These are phyloP conservation scores for Andrena camellia DNA, from an alignment of 2,888 invertebrate genomes.

Conservation along the genomic window DNA sequence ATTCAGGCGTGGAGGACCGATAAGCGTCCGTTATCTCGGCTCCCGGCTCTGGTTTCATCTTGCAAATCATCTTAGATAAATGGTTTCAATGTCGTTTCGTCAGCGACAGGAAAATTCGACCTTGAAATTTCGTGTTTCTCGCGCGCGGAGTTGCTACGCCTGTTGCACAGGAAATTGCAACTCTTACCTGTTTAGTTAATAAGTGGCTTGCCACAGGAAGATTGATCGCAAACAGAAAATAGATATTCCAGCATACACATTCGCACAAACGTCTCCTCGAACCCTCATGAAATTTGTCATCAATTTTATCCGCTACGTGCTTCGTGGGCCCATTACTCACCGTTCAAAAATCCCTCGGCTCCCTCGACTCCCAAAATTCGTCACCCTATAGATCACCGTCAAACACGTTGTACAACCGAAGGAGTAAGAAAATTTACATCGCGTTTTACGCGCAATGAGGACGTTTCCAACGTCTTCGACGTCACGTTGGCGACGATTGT, in stretches of 20 bases:
- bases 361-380: no score
- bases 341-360: no score
- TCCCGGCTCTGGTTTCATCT: background rate
- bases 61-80: slow-evolving; percentile 8
- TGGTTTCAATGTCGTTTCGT: slow-evolving; percentile 34
- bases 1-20: slow-evolving; percentile 38
- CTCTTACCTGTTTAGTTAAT: background rate
- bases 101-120: background rate
- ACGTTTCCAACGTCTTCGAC: background rate
- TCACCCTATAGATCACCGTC: background rate
- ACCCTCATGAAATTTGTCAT: background rate
- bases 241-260: no score
- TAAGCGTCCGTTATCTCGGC: slow-evolving; percentile 21
- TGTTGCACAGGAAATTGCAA: background rate
- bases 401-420: background rate
- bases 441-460: no score
- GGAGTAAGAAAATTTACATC: no score
- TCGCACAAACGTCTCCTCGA: no score
- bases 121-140: slow-evolving; percentile 13
- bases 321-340: no score
- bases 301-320: no score
- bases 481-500: background rate
- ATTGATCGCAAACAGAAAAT: no score
- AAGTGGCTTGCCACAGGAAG: background rate
- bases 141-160: background rate